Evolutionary conservation across 2,113 vertebrate genomes (phyloP), one percentile per base, ranked within the genome.

Genomic region (Ptychochromis oligacanthus): DNA sequence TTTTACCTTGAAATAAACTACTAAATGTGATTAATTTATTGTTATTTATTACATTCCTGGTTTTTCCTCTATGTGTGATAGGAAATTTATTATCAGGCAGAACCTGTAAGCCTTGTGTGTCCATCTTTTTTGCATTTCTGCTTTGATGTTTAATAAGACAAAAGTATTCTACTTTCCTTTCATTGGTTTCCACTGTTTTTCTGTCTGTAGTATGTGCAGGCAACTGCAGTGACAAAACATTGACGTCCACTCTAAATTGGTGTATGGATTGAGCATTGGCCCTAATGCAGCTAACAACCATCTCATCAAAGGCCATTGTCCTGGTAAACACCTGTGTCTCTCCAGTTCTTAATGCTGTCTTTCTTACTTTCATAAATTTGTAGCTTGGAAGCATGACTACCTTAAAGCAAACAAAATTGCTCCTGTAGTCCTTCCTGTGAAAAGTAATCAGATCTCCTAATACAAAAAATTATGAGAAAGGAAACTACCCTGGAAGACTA

Each of bases 391-490:
- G 43, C 43, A 52, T 31, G 20, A 31, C 46, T 52, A 24, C 46
- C 17, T 72, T 5, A 31, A 24, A 67, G 54, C 52, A 14, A 72
- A 72, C 10, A 72, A 34, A 31, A 24, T 11, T 72, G 26, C 4
- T 72, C 11, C 28, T 31, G 26, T 17, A 31, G 26, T 14, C 2
- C 0, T n/a, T n/a, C 26, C 46, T 72, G 11, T 49, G 52, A 9
- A 1, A 55, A 55, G 52, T 0, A n/a, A 55, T n/a, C 20, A 55
- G 3, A 55, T 55, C 52, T 54, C 52, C 52, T 10, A 20, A 72
- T 31, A 54, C 18, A 54, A 4, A 28, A 43, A 61, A 18, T 3
- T 28, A 0, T 0, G 1, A 59, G 55, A 49, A 24, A 46, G 52
- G 58, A 28, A 4, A 72, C 26, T 72, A 72, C 20, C 67, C 14